Evolutionary conservation across 2,797 vertebrate genomes (phyloP).

Genomic region (Typhlichthys eigenmanni): DNA sequence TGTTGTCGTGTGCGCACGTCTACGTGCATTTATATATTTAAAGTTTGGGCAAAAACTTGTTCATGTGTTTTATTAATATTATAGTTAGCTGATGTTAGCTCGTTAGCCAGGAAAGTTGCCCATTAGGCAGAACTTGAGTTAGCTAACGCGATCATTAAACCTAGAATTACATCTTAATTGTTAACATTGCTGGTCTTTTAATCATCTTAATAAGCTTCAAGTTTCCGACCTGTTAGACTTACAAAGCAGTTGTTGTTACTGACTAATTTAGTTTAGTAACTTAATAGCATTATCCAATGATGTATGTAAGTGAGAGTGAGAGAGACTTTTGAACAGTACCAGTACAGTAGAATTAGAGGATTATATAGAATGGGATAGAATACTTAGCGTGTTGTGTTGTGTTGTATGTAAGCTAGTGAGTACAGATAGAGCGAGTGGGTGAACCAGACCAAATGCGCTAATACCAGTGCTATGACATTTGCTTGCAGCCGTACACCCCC

Average conservation of each 20-base stretch:
- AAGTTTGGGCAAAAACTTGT: too few species aligned
- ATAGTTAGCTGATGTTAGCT: slow-evolving; percentile 58
- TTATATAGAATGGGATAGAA: too few species aligned
- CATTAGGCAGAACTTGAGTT: slow-evolving; percentile 39
- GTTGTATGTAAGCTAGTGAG: too few species aligned
- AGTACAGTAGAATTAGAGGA: background rate
- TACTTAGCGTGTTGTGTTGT: too few species aligned
- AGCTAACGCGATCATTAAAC: slow-evolving; percentile 31
- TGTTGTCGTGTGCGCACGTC: background rate
- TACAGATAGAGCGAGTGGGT: background rate
- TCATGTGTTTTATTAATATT: slow-evolving; percentile 36
- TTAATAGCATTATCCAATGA: too few species aligned
- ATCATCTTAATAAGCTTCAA: background rate
- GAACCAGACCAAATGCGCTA: background rate
- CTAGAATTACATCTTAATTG: background rate
- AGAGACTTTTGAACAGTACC: background rate
- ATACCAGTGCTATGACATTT: slow-evolving; percentile 1
- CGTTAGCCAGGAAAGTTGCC: slow-evolving; percentile 60
- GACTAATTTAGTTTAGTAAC: background rate
- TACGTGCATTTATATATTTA: too few species aligned
- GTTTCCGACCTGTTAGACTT: background rate
- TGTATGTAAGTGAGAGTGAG: background rate
- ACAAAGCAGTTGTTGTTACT: background rate
- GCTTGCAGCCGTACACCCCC: slow-evolving; percentile 22
- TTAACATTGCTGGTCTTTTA: background rate